Conservation (phyloP, 1,140 invertebrate genomes). For the Conopomorpha cramerella region DNA sequence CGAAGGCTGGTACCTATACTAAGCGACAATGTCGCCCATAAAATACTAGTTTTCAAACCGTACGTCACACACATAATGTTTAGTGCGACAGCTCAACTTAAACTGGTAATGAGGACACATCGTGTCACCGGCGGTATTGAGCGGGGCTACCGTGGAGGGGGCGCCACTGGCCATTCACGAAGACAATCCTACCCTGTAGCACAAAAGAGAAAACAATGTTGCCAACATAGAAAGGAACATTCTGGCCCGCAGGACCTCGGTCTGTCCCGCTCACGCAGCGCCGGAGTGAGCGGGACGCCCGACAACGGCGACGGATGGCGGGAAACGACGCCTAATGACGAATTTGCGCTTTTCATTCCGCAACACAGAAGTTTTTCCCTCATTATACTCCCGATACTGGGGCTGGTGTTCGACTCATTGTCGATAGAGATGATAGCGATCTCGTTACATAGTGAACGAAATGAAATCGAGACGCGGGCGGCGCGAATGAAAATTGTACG, state of each 20-base stretch:
- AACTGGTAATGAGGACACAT: no score
- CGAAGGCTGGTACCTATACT: no score
- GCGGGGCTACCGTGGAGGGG: constrained; percentile 42
- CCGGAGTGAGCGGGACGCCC: constrained; percentile 23
- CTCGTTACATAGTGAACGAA: no score
- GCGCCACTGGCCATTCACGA: constrained; percentile 51
- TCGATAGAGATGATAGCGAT: constrained; percentile 39
- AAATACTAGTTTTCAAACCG: no score
- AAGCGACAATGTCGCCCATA: no score
- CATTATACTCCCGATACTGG: constrained; percentile 54
- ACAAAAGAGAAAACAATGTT: constrained; percentile 62
- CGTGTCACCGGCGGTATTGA: no score
- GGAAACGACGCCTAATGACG: constrained; percentile 57
- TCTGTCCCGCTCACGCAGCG: constrained; percentile 26
- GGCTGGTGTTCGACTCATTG: constrained; percentile 24
- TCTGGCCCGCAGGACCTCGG: constrained; percentile 45
- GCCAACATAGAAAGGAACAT: constrained; percentile 61
- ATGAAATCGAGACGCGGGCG: no score
- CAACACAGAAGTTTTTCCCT: constrained; percentile 59
- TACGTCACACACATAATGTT: no score
- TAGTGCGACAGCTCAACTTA: no score
- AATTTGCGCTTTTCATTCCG: constrained; percentile 61
- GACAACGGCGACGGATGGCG: constrained; percentile 51
- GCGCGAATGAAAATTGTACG: no score
- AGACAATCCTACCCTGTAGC: constrained; percentile 53